phyloP scores from a whole-genome alignment of 2,888 invertebrate species.

The Allolobophora icterica region DNA sequence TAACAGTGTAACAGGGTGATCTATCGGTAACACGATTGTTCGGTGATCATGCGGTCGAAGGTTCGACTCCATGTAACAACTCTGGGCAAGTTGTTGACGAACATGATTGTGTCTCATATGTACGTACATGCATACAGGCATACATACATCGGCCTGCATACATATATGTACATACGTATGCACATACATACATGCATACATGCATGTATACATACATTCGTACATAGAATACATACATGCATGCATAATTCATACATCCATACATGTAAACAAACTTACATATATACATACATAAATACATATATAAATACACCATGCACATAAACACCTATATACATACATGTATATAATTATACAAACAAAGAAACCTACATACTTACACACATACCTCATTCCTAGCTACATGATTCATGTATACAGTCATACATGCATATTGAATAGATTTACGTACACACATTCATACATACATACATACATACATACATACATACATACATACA shows the following conservation, averaged over 20 bases:
- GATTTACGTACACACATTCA: neutral
- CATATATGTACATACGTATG: no score
- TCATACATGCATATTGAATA: neutral
- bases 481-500: neutral
- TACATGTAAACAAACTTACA: neutral
- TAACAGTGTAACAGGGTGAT: no score
- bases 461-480: conserved; percentile 13
- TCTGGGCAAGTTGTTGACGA: no score
- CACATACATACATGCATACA: no score
- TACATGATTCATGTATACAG: neutral
- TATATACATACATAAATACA: neutral
- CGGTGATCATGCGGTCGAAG: no score
- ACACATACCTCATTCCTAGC: neutral
- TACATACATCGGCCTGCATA: no score
- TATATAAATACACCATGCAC: neutral
- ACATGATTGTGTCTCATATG: no score
- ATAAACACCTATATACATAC: neutral
- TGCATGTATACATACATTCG: no score
- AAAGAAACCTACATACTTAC: neutral
- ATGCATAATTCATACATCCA: neutral
- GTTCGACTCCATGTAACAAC: no score
- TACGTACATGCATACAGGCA: no score
- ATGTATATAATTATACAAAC: neutral
- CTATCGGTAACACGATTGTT: no score
- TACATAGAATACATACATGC: no score